Evolutionary conservation across 2,797 vertebrate genomes (phyloP).

Genomic region (Megaceryle alcyon): DNA sequence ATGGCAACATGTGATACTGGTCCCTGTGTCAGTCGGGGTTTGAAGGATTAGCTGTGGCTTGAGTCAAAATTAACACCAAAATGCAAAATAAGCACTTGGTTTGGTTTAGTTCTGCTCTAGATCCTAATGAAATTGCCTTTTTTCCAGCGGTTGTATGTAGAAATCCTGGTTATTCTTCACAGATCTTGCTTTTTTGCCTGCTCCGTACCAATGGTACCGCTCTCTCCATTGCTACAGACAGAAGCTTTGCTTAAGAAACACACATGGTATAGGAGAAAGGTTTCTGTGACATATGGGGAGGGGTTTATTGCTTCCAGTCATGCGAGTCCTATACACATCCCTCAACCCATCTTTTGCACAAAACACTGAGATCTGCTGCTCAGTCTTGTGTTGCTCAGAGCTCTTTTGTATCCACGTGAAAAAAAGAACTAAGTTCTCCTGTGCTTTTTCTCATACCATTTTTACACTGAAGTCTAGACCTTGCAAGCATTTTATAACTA

Average conservation of each 20-base stretch:
- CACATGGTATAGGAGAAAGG: accelerated
- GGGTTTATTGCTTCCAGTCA: background rate
- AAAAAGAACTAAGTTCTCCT: background rate
- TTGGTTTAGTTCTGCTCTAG: background rate
- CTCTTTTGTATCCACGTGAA: background rate
- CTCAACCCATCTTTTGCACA: background rate
- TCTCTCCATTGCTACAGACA: background rate
- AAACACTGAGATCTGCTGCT: background rate
- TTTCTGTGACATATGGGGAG: background rate
- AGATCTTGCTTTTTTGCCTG: background rate
- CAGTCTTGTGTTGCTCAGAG: background rate
- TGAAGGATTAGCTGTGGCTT: background rate
- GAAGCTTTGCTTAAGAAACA: background rate
- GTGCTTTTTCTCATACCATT: background rate
- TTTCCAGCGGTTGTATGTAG: background rate
- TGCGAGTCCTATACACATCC: background rate
- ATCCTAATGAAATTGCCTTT: background rate
- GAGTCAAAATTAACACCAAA: background rate
- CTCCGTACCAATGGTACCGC: background rate
- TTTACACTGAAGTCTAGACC: background rate
- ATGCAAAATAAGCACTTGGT: background rate
- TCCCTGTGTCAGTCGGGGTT: background rate
- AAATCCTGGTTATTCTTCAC: background rate
- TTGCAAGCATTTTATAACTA: background rate
- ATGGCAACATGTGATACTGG: background rate